Base-by-base conservation (phyloP, 2,113 vertebrate species). In the Myodes glareolus region DNA sequence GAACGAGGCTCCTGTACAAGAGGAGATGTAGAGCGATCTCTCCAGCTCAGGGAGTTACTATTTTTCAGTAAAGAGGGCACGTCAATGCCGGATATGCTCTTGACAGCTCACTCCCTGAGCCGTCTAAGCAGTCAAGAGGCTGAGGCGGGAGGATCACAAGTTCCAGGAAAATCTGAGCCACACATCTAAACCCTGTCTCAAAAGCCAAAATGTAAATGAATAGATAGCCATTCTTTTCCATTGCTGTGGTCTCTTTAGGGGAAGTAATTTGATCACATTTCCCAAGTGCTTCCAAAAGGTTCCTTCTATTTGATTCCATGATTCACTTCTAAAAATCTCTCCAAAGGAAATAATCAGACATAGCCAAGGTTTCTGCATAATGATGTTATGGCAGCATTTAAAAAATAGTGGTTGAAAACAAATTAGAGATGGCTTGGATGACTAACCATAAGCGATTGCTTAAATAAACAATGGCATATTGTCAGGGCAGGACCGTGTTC, bases 261-360 rank as follows among this genome's bases (percentile, higher is more conserved):
- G 42, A 84, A 95, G 68, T 42, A 63, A 92, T 42, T 88, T 76
- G 61, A 77, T 90, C 65, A 0, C 0, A 25, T 77, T 88, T 76
- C 33, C 68, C 25, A 58, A n/a, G n/a, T 12, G 23, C 13, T 12
- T 45, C 90, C 90, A 63, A 65, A 73, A 90, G 31, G 61, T 7
- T 55, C 68, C 33, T 55, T 39, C 65, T 29, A 0, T 58, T 89
- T 42, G 11, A 63, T 50, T 92, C 88, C 5, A 0, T 42, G 78
- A 90, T 39, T 94, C 91, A 17, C 63, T 94, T 90, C 70, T 63
- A 95, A 78, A 90, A 63, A 19, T 84, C 67, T 67, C 75, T 65
- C 80, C 52, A 23, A 45, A 72, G 92, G 75, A 78, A 92, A 68
- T 68, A 65, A 87, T 84, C 92, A 88, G 31, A 65, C 45, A 55